A percentile compares a stretch with the other conserved stretches of the same genome.
phyloP scores from a whole-genome alignment of 2,113 vertebrate species.

The Mobula hypostoma region DNA sequence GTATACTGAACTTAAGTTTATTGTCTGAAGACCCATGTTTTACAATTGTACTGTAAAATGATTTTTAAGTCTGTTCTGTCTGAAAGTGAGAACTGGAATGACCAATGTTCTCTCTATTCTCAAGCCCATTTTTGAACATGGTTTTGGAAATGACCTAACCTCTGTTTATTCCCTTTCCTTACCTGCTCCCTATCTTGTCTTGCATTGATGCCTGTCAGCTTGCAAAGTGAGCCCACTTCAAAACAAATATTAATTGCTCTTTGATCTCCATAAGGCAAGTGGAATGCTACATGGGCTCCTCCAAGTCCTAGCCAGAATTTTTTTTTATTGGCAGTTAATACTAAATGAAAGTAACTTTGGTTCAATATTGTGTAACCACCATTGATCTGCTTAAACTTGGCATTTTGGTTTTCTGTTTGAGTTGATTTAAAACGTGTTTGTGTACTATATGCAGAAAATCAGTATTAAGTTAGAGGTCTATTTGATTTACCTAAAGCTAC shows the following conservation, averaged over 20 bases:
- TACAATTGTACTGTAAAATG: conserved; percentile 34
- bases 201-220: conserved; percentile 10
- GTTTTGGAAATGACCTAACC: background rate
- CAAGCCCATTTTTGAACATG: background rate
- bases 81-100: conserved; percentile 27
- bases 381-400: background rate
- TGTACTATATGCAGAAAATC: conserved; percentile 34
- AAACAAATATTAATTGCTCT: background rate
- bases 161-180: background rate
- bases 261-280: background rate
- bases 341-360: conserved; percentile 24
- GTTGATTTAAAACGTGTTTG: conserved; percentile 19
- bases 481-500: conserved; percentile 5
- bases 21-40: conserved; percentile 28
- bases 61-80: conserved; percentile 31
- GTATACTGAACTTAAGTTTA: conserved; percentile 34
- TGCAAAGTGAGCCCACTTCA: background rate
- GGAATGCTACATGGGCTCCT: background rate
- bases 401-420: conserved; percentile 32
- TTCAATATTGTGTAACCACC: conserved; percentile 10
- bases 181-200: background rate
- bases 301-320: background rate
- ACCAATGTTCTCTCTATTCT: background rate
- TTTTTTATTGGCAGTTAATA: conserved; percentile 26
- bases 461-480: conserved; percentile 26